These are phyloP conservation scores for Artibeus lituratus DNA, from an alignment of 2,797 vertebrate genomes.

Conservation along the genomic window DNA sequence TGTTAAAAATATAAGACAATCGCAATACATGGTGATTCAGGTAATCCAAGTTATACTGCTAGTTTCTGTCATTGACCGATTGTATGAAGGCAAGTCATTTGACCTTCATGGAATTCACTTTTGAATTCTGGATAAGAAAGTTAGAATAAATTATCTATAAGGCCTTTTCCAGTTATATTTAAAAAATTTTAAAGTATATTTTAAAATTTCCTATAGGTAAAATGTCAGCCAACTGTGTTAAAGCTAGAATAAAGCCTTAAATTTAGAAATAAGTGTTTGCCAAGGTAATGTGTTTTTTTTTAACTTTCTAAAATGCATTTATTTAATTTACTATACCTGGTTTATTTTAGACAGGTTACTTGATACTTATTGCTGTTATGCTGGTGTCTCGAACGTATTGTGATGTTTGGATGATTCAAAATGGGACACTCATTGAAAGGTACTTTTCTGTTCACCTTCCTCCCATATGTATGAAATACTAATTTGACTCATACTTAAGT, in stretches of 20 bases:
- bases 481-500: conserved; percentile 7
- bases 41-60: background rate
- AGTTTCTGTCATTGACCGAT: background rate
- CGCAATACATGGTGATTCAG: background rate
- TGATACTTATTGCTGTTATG: conserved; percentile 93
- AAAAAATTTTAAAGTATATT: background rate
- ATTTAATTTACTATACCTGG: conserved; percentile 52
- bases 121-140: conserved; percentile 36
- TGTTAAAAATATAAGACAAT: conserved; percentile 14
- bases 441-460: conserved; percentile 71
- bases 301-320: conserved; percentile 38
- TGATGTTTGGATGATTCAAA: conserved; percentile 99
- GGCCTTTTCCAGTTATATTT: conserved; percentile 7
- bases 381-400: conserved; percentile 96
- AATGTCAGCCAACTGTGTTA: background rate
- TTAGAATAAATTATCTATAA: conserved; percentile 11
- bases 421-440: conserved; percentile 99
- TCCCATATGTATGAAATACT: conserved; percentile 31
- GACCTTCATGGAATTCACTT: background rate
- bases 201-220: background rate
- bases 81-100: background rate
- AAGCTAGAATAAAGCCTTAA: conserved; percentile 26
- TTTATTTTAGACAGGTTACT: conserved; percentile 91
- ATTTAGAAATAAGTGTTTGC: conserved; percentile 27
- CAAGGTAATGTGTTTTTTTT: background rate